Evolutionary conservation across 2,888 invertebrate genomes (phyloP).

Genomic region (Resseliella maxima): DNA sequence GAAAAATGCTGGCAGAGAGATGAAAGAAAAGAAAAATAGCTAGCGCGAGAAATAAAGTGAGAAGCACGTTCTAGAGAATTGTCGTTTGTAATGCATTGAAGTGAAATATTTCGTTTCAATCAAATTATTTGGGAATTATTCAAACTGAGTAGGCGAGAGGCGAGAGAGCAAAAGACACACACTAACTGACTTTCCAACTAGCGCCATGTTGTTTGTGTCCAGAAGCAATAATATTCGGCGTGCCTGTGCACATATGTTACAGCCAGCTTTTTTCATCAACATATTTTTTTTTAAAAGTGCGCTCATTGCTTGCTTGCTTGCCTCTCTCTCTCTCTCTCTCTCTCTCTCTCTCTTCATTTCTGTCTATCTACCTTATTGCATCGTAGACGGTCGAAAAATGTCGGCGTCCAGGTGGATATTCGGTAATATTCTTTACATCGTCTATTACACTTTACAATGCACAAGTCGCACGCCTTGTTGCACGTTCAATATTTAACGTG

Average conservation of each 20-base stretch:
- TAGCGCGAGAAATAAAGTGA: neutral
- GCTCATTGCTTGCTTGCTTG: neutral
- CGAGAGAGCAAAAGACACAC: neutral
- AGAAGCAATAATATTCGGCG: constrained; percentile 3
- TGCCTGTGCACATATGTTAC: constrained; percentile 15
- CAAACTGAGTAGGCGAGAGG: neutral
- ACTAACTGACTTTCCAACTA: too few relatives aligned
- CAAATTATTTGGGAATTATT: constrained; percentile 10
- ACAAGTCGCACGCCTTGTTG: constrained; percentile 1
- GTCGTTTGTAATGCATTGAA: constrained; percentile 26
- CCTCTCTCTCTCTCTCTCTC: neutral
- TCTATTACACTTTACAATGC: neutral
- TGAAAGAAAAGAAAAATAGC: too few relatives aligned
- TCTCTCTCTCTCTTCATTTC: neutral
- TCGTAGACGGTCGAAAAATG: neutral
- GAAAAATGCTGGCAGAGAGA: neutral
- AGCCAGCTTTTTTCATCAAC: neutral
- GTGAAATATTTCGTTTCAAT: constrained; percentile 53
- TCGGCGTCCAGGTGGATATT: constrained; percentile 10
- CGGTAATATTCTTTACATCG: neutral
- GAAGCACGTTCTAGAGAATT: neutral
- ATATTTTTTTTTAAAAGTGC: too few relatives aligned
- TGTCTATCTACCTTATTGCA: too few relatives aligned
- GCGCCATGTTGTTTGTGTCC: neutral
- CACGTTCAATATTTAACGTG: neutral